Percentiles rank a stretch among this genome's conserved stretches.
Conservation (phyloP, 2,797 vertebrate genomes). For the Synaphobranchus kaupii region DNA sequence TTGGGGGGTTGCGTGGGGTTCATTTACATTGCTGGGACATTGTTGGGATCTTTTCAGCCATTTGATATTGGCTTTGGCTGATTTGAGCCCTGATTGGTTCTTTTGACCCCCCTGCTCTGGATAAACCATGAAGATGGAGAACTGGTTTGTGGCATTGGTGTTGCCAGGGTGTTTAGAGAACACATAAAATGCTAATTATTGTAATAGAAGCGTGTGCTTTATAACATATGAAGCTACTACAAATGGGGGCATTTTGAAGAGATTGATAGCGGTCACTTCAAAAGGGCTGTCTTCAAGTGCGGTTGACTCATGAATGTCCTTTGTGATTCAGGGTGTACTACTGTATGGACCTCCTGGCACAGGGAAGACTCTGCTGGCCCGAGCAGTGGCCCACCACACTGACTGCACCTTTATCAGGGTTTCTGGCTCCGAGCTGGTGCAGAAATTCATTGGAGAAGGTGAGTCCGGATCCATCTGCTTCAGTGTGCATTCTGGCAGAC, state of each 20-base stretch:
- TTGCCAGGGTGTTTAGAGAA: background rate
- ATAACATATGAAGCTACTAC: background rate
- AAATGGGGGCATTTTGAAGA: background rate
- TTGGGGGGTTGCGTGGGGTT: background rate
- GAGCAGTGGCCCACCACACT: conserved; percentile 96
- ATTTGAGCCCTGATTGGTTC: background rate
- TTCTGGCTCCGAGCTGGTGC: conserved; percentile 94
- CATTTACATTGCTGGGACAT: no score
- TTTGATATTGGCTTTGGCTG: background rate
- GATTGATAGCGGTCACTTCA: background rate
- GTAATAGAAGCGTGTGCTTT: background rate
- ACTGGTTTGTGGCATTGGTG: no score
- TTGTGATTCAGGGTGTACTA: conserved; percentile 83
- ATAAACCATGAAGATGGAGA: background rate
- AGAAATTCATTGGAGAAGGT: conserved; percentile 99
- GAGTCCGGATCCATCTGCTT: background rate
- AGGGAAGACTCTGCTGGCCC: conserved; percentile 92
- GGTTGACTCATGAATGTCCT: background rate
- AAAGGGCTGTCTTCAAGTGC: background rate
- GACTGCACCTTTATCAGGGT: conserved; percentile 99
- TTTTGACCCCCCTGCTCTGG: background rate
- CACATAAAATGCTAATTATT: background rate
- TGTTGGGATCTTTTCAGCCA: background rate
- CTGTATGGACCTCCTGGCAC: conserved; percentile 95
- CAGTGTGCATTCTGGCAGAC: background rate